These are phyloP conservation scores for Anguilla rostrata DNA, from an alignment of 2,113 vertebrate species.

Conservation along the genomic window DNA sequence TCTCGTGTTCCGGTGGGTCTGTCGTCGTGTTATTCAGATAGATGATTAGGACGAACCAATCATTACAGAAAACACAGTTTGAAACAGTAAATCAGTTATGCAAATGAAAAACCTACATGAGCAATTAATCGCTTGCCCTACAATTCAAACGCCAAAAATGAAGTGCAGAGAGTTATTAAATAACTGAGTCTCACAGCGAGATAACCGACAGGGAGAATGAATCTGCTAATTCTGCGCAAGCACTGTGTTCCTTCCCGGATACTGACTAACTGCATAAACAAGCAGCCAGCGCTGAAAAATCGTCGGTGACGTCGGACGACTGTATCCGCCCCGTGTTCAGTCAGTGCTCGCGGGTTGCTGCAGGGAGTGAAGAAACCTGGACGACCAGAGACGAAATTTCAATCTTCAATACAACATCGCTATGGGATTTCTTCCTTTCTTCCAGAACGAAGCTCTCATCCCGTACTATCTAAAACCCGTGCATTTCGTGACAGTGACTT, in stretches of 20 bases:
- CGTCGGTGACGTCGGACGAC: slow-evolving; percentile 37
- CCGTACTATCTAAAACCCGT: slow-evolving; percentile 44
- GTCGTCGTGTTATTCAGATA: too few species aligned
- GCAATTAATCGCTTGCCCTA: not conserved
- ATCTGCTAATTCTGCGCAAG: not conserved
- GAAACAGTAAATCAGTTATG: not conserved
- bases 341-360: slow-evolving; percentile 50
- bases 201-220: not conserved
- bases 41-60: too few species aligned
- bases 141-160: not conserved
- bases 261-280: not conserved
- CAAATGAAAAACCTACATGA: not conserved
- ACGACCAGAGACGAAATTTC: slow-evolving; percentile 49
- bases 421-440: slow-evolving; percentile 61
- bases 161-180: not conserved
- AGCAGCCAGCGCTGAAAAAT: slow-evolving; percentile 37
- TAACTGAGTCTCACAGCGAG: not conserved
- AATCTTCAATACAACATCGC: slow-evolving; percentile 50
- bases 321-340: slow-evolving; percentile 50
- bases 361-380: slow-evolving; percentile 48
- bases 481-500: slow-evolving; percentile 53
- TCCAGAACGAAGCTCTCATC: slow-evolving; percentile 46
- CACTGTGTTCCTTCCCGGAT: slow-evolving; percentile 28
- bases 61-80: too few species aligned
- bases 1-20: too few species aligned